Evolutionary conservation across 2,888 invertebrate species (phyloP), one percentile per base, ranked within the genome.

Genomic region (Ichneumoninae sp.): DNA sequence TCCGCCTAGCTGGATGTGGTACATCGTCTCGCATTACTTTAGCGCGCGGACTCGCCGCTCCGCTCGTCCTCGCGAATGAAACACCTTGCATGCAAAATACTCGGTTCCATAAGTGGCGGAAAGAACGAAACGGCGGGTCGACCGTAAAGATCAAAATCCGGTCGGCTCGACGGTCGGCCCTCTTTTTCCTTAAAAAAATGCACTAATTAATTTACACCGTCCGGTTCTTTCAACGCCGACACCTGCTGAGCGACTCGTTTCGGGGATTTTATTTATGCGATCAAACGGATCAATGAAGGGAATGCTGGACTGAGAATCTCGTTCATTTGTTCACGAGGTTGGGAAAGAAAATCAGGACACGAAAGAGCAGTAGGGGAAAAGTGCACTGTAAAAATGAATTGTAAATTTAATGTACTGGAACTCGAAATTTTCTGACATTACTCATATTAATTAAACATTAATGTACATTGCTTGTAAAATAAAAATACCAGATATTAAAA

Each of bases 11-110:
- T 22, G 36, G 60, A 44, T 73, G 19, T 50, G 19, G 7, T 33
- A 63, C 30, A 63, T 63, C 63, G 63, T 30, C 16, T 63, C 63
- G 33, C 16, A 33, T 63, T 33, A 63, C 33, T n/a, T 16, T 1
- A 22, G n/a, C 13, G 65, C 63, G 44, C 44, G 65, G 68, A 60
- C 57, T 50, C 47, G 36, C 6, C 68, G 30, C 44, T 69, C 63
- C 60, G n/a, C 65, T 68, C 69, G 74, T 69, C 36, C 69, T 65
- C 47, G 69, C 60, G 30, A 75, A 75, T 75, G 83, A 79, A 83
- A 83, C 79, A 83, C 83, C 83, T 83, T 75, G 70, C 79, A 83
- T 79, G 79, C 79, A 75, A 83, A 79, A 79, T 75, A 79, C 74
- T 83, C 65, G 73, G 79, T 54, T 70, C 47, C 79, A 40, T 79